These are phyloP conservation scores for Polyodon spathula DNA, from an alignment of 2,113 vertebrate genomes.

Conservation along the genomic window DNA sequence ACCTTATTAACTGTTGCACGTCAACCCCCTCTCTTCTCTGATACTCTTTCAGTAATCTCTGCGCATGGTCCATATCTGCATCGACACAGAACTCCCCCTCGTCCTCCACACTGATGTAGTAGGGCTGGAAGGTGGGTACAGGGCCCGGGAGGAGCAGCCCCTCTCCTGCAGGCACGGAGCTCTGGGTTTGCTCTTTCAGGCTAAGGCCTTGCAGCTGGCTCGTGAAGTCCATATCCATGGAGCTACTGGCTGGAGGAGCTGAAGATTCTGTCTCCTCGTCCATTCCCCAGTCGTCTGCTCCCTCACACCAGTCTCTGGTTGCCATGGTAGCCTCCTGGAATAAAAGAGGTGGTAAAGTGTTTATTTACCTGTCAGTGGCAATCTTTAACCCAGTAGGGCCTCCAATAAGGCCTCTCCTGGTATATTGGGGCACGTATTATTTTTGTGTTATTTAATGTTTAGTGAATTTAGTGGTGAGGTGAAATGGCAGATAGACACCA, in stretches of 20 bases:
- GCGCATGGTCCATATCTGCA: conserved; percentile 45
- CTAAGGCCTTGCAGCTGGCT: conserved; percentile 47
- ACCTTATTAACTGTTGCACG: conserved; percentile 48
- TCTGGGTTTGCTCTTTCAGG: conserved; percentile 22
- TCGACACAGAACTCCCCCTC: conserved; percentile 51
- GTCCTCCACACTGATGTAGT: conserved; percentile 63
- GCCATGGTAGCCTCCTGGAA: conserved; percentile 13
- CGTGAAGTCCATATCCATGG: conserved; percentile 33
- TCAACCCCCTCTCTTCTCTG: conserved; percentile 55
- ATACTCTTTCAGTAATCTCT: conserved; percentile 59
- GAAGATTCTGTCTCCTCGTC: conserved; percentile 26
- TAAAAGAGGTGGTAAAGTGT: background rate
- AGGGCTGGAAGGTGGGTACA: conserved; percentile 48
- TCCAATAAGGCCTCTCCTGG: too few species aligned
- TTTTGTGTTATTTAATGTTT: too few species aligned
- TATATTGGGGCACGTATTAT: too few species aligned
- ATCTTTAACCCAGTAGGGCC: too few species aligned
- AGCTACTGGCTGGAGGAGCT: conserved; percentile 3
- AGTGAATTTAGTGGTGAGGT: too few species aligned
- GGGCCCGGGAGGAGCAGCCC: fast-evolving
- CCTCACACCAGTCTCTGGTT: conserved; percentile 63
- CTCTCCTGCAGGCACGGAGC: background rate
- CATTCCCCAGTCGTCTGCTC: conserved; percentile 68
- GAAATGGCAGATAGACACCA: too few species aligned
- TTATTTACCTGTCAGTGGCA: background rate